Conservation (phyloP, 2,888 invertebrate species). For the Catocala fraxini region DNA sequence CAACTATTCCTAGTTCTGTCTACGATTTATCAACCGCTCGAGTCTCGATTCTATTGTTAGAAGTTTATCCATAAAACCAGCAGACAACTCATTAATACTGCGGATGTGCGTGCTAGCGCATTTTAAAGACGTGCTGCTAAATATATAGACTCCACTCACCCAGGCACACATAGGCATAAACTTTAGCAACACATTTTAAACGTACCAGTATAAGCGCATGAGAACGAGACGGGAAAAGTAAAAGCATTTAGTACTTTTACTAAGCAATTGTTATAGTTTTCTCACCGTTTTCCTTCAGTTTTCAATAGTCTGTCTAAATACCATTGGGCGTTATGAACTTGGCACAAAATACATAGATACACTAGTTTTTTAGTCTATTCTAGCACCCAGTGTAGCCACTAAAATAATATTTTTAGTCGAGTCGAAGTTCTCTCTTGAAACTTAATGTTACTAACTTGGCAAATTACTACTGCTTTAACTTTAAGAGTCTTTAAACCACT, state of each 20-base stretch:
- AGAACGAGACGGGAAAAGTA: too few species aligned
- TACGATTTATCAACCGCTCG: constrained; percentile 39
- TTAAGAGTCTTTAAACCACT: neutral
- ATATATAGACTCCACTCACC: constrained; percentile 4
- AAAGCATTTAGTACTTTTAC: too few species aligned
- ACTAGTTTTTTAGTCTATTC: neutral
- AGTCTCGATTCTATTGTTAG: constrained; percentile 22
- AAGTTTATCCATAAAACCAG: constrained; percentile 25
- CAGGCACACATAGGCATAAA: constrained; percentile 3
- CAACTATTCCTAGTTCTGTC: constrained; percentile 56
- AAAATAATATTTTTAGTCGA: neutral
- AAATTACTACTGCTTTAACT: constrained; percentile 3
- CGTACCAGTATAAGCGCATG: too few species aligned
- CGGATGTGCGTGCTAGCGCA: constrained; percentile 22
- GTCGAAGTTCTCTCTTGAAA: neutral
- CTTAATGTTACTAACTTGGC: constrained; percentile 3
- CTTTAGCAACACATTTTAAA: too few species aligned
- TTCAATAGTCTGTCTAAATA: too few species aligned
- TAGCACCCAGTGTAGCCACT: neutral
- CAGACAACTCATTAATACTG: constrained; percentile 29
- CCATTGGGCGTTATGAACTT: too few species aligned
- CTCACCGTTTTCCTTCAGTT: too few species aligned
- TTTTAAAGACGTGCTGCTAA: constrained; percentile 17
- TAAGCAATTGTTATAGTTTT: too few species aligned
- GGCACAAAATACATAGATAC: neutral